Evolutionary conservation across 2,797 vertebrate species (phyloP), one percentile per base, ranked within the genome.

Genomic region (Cynodonichthys magdalenae): DNA sequence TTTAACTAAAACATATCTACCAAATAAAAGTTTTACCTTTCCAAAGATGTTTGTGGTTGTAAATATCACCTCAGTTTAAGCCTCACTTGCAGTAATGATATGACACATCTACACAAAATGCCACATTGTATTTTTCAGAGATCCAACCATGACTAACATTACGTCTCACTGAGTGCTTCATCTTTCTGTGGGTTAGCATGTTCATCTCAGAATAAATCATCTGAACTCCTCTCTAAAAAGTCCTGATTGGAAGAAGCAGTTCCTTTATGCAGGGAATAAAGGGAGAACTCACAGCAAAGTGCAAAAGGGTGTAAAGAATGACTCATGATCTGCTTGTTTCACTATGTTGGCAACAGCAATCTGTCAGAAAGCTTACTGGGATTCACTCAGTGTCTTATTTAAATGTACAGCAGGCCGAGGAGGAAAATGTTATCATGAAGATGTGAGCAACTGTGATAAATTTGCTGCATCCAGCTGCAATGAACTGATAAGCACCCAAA

Each of bases 401-500:
- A 70, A 91, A 88, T 80, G 57, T 69, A 78, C 74, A 77, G 59
- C 80, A 53, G 80, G 82, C 75, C 52, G 61, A 79, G 76, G 64
- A 86, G 79, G 74, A 84, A 62, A 74, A 76, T 74, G 74, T 90
- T 88, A 90, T 92, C 84, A 28, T 41, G 60, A 60, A 91, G 92
- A 90, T 91, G 87, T 78, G 82, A 89, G 85, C 75, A 70, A 62
- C 65, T 61, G 75, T 69, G 85, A 91, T 88, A 86, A 77, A 83
- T 86, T 71, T 56, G 74, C 76, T 75, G 82, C 76, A 84, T 84
- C 75, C 85, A 84, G 84, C 90, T 91, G 90, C 82, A 82, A 71
- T 61, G 46, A 67, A 80, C 84, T 81, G 90, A 92, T 93, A 92
- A 92, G 84, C 63, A 39, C 79, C 71, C 66, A 88, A 84, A 91